phyloP scores from a whole-genome alignment of 2,888 invertebrate genomes.

The Hydropsyche betteni region DNA sequence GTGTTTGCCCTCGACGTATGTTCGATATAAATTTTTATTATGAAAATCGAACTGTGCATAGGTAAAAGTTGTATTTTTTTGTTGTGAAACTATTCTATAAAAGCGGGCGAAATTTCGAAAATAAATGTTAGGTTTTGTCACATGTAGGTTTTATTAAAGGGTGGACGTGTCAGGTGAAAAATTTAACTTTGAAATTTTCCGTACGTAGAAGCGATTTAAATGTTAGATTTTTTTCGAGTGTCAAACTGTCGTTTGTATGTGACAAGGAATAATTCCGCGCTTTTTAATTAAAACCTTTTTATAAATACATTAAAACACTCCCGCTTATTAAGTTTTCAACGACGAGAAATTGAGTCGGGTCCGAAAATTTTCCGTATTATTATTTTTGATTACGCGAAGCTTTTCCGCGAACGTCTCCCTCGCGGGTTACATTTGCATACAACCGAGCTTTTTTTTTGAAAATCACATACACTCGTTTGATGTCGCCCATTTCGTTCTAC shows the following conservation, averaged over 20 bases:
- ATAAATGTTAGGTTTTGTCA: too few relatives aligned
- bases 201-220: constrained; percentile 11
- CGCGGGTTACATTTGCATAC: constrained; percentile 27
- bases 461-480: background rate
- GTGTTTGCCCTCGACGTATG: background rate
- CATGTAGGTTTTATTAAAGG: too few relatives aligned
- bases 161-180: too few relatives aligned
- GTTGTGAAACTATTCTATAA: too few relatives aligned
- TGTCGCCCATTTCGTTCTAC: background rate
- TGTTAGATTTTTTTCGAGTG: background rate
- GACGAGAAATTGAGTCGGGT: constrained; percentile 12
- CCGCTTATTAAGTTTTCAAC: constrained; percentile 17
- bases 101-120: too few relatives aligned
- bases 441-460: background rate
- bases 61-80: too few relatives aligned
- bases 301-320: constrained; percentile 21
- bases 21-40: too few relatives aligned
- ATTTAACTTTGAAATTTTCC: background rate
- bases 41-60: too few relatives aligned
- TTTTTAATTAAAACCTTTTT: constrained; percentile 27
- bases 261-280: constrained; percentile 8
- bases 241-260: constrained; percentile 23
- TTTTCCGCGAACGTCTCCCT: constrained; percentile 20
- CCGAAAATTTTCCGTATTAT: constrained; percentile 9
- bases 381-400: constrained; percentile 31